phyloP scores from a whole-genome alignment of 2,797 vertebrate genomes.

The Sebastes kiyomatsui region DNA sequence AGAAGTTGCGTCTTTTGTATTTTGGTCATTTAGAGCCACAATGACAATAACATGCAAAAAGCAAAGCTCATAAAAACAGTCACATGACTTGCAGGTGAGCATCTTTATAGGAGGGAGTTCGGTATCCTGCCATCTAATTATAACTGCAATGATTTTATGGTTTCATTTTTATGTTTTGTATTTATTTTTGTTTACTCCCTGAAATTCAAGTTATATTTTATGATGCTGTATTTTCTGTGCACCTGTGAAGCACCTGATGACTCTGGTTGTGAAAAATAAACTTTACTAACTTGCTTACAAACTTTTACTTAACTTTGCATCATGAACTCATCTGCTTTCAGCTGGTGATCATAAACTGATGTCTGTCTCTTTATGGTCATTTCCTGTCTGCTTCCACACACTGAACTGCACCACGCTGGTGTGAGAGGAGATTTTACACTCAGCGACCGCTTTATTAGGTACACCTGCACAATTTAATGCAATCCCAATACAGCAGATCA shows the following conservation, averaged over 20 bases:
- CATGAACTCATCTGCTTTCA: not conserved
- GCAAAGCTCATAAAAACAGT: not conserved
- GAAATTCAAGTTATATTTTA: not conserved
- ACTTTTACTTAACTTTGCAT: not conserved
- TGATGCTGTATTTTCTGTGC: not conserved
- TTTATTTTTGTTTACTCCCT: not conserved
- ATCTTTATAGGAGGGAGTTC: not conserved
- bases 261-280: not conserved
- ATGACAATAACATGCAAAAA: conserved; percentile 3
- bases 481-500: not conserved
- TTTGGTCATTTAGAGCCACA: not conserved
- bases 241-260: not conserved
- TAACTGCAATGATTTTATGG: not conserved
- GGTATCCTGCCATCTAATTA: not conserved
- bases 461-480: not conserved
- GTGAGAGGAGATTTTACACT: not conserved
- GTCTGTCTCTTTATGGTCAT: not conserved
- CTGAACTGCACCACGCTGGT: not conserved
- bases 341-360: not conserved
- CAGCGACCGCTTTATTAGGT: not conserved
- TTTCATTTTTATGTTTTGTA: not conserved
- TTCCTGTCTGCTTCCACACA: not conserved
- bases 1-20: not conserved
- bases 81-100: not conserved
- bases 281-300: not conserved